These are phyloP conservation scores for Alsophila aescularia DNA, from an alignment of 2,888 invertebrate genomes.

Conservation along the genomic window DNA sequence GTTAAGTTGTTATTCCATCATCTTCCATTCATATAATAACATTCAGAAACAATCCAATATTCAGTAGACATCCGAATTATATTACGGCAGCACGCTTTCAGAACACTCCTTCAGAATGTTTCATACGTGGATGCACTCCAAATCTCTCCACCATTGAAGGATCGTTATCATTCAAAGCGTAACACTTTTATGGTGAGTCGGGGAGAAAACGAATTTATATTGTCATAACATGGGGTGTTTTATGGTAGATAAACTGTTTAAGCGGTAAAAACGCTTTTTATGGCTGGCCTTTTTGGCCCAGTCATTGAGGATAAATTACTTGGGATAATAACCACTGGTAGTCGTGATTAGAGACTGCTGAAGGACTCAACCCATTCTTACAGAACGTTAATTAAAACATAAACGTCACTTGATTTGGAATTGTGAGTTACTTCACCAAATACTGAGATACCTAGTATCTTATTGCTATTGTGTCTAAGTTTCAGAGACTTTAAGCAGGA, in stretches of 20 bases:
- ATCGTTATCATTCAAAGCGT: slow-evolving; percentile 55
- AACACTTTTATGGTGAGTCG: slow-evolving; percentile 44
- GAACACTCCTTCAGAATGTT: not conserved
- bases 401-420: too few relatives aligned
- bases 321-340: slow-evolving; percentile 27
- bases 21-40: too few relatives aligned
- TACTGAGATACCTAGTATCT: too few relatives aligned
- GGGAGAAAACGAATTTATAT: slow-evolving; percentile 58
- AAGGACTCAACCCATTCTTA: too few relatives aligned
- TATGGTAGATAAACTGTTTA: slow-evolving; percentile 61
- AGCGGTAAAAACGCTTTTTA: slow-evolving; percentile 47
- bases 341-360: slow-evolving; percentile 31
- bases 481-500: too few relatives aligned
- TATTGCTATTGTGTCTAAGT: too few relatives aligned
- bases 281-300: slow-evolving; percentile 36
- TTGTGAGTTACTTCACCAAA: too few relatives aligned
- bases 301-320: slow-evolving; percentile 33
- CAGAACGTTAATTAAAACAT: too few relatives aligned
- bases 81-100: too few relatives aligned
- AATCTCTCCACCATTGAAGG: slow-evolving; percentile 22
- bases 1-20: too few relatives aligned
- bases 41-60: too few relatives aligned
- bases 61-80: too few relatives aligned
- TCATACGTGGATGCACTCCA: not conserved
- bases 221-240: slow-evolving; percentile 59